Base-by-base conservation (phyloP, 2,888 invertebrate genomes). In the Cordilura impudica region DNA sequence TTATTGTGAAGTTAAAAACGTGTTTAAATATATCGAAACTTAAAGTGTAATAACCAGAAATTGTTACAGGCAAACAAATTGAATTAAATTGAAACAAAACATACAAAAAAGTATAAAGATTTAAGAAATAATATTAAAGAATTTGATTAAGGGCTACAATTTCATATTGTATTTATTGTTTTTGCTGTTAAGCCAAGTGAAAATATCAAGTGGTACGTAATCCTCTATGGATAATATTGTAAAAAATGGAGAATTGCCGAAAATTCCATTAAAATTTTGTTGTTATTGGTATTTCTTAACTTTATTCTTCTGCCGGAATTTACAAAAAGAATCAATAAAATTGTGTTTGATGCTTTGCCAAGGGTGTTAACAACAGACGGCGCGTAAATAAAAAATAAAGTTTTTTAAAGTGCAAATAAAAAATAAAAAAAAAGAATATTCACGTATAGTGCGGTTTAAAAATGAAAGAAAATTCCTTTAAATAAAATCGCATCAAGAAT, bases 331-430 rank as follows among this genome's bases (percentile, higher is more conserved):
- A 74, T 66, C 66, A 67, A 74, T 74, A 74, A 60, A 31, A 6
- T 18, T 12, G 8, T 58, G 26, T 43, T 77, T 80, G 80, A 76
- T 61, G 58, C 67, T 65, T 61, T 72, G 74, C 75, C 81, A 80
- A 81, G 56, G 43, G 72, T 72, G 74, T 69, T 69, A 63, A 80
- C 31, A 63, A 51, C 29, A 76, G 43, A 65, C 69, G 69, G 63
- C 18, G 73, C 58, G 73, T 58, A 51, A 60, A 66, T 23, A 71
- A 70, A 70, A 51, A 60, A 66, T 23, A 71, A 70, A 70, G 51
- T 51, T 58, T 29, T 18, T 35, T 45, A 65, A 45, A 70, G 69
- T 71, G 49, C 18, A 53, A 53, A 63, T 26, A 54, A 21, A 45
- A 65, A 60, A 18, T 26, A 43, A 19, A 45, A 70, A 53, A 53